Evolutionary conservation across 2,113 vertebrate species (phyloP), one percentile per base, ranked within the genome.

Genomic region (Stigmatopora nigra): DNA sequence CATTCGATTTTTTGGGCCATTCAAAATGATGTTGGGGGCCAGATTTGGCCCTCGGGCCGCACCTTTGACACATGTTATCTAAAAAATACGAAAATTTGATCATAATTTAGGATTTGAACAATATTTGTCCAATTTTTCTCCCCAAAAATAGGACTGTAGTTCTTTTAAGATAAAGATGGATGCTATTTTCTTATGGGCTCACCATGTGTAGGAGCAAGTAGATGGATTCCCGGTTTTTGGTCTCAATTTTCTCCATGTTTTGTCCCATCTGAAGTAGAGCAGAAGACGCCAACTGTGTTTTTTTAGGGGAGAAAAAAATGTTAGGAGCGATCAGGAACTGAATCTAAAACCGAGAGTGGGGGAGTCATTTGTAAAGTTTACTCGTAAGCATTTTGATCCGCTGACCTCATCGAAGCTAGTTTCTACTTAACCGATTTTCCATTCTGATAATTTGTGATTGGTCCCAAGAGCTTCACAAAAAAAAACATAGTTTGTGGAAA

Each of bases 191-290:
- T n/a, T 22, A 48, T 61, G 49, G 47, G 7, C 87, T 69, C 89
- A 97, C 96, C 92, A 93, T 88, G 75, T 95, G 91, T 66, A 97
- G 88, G 45, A 98, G 91, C 59, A 98, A 84, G 75, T 90, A 93
- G 75, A 98, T n/a, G 5, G 96, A 94, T 64, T 96, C 96, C 63
- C 93, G 73, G 86, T 98, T 94, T 84, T 92, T 93, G 63, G 76
- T 78, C 36, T 93, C 92, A 11, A 78, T 20, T 72, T 78, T 89
- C 63, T 96, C 94, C 14, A 86, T 78, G 46, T 93, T 93, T 86
- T 95, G 93, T 68, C 94, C 94, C 68, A 96, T 86, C 69, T 95
- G 94, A 67, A 97, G 89, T 64, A 97, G 88, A 64, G 90, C 89
- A 65, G 91, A 84, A 0, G 96, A 98, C 20, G 94, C 93, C 84